Conservation (phyloP, 2,797 vertebrate species). For the Pitangus sulphuratus region DNA sequence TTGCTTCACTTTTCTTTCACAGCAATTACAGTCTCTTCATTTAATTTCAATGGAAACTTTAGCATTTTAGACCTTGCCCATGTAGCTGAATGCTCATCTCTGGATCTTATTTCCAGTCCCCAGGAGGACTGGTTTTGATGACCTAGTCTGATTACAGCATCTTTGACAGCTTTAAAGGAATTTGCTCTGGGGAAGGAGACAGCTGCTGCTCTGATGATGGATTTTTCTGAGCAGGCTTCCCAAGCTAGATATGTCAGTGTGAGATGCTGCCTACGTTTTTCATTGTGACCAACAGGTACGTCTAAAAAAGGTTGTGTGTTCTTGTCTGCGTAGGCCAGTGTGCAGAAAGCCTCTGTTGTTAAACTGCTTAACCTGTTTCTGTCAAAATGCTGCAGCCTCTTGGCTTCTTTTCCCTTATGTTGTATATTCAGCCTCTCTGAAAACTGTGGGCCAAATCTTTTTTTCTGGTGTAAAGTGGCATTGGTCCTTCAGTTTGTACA, state of each 20-base stretch:
- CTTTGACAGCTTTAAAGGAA: slow-evolving; percentile 87
- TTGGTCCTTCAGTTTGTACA: not conserved
- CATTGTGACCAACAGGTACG: slow-evolving; percentile 88
- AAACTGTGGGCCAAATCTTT: not conserved
- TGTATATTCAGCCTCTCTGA: not conserved
- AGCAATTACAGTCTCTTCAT: slow-evolving; percentile 63
- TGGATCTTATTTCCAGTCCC: slow-evolving; percentile 74
- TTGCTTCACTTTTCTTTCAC: slow-evolving; percentile 48
- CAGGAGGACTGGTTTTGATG: slow-evolving; percentile 63
- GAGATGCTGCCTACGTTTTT: slow-evolving; percentile 78
- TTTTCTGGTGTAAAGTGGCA: not conserved
- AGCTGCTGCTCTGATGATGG: slow-evolving; percentile 81
- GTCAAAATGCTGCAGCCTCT: not conserved
- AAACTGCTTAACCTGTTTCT: slow-evolving; percentile 5
- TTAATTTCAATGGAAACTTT: slow-evolving; percentile 73
- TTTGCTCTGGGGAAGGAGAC: slow-evolving; percentile 77
- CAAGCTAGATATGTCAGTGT: slow-evolving; percentile 76
- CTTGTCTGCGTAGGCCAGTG: not conserved
- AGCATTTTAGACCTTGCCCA: slow-evolving; percentile 68
- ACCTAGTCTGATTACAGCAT: slow-evolving; percentile 80
- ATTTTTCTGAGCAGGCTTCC: slow-evolving; percentile 81
- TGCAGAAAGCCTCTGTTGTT: not conserved
- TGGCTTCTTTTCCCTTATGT: not conserved
- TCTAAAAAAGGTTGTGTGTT: slow-evolving; percentile 17
- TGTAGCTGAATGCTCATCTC: slow-evolving; percentile 65